Conservation (phyloP, 2,113 vertebrate species). For the Meleagris gallopavo region DNA sequence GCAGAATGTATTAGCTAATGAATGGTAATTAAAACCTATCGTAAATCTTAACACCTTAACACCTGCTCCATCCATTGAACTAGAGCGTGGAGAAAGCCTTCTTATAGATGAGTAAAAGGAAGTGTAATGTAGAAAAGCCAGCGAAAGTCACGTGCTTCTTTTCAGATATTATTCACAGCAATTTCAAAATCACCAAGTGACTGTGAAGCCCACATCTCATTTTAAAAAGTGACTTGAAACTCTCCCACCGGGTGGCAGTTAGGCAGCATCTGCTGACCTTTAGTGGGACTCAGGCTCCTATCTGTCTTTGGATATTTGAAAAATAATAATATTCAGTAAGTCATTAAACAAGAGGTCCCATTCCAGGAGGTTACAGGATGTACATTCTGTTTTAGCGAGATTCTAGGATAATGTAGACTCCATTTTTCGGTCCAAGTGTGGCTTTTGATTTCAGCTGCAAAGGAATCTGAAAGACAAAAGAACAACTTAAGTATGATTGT, state of each 20-base stretch:
- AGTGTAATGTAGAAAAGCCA: background rate
- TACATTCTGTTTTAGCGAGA: conserved; percentile 56
- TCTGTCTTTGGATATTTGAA: background rate
- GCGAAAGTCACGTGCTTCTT: background rate
- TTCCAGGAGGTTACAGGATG: background rate
- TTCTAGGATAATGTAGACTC: conserved; percentile 85
- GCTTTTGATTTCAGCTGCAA: conserved; percentile 87
- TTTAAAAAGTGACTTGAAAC: background rate
- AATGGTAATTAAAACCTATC: background rate
- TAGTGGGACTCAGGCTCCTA: background rate
- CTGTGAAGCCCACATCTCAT: background rate
- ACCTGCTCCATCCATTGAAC: background rate
- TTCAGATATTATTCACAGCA: background rate
- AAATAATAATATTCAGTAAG: background rate
- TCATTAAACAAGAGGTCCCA: background rate
- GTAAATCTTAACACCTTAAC: background rate
- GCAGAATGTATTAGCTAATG: background rate
- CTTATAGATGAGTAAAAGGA: background rate
- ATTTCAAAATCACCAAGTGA: background rate
- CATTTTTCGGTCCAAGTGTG: conserved; percentile 89
- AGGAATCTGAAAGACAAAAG: conserved; percentile 84
- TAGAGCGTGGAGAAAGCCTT: background rate
- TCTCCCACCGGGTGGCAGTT: background rate
- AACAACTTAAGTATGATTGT: background rate
- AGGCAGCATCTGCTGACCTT: background rate